Evolutionary conservation across 2,797 vertebrate genomes (phyloP), one percentile per base, ranked within the genome.

Genomic region (Coluber constrictor): DNA sequence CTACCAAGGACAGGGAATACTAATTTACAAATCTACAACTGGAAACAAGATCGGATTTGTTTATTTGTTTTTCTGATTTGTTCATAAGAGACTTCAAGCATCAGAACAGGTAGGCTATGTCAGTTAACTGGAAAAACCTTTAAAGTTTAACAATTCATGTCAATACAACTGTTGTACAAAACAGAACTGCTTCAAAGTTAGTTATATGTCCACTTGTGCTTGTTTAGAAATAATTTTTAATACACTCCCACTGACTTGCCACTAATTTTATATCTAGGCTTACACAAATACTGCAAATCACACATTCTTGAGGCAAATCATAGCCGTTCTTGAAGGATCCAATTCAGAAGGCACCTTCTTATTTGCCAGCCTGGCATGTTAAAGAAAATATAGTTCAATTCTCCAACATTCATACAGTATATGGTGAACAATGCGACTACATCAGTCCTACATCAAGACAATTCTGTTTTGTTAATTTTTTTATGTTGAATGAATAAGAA

Each of bases 361-460:
- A 37, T 32, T 37, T 74, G 15, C 16, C 16, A 66, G n/a, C 5
- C 11, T 66, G 51, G 90, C 47, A 95, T 94, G 74, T 93, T 32
- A 60, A 94, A 95, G 95, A 95, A 91, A 74, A 95, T 90, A 16
- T 93, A 94, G 94, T 63, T 95, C 88, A 95, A 23, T 0, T 93
- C 96, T 95, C 93, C 95, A 83, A 94, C 94, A 47, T 94, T 95
- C 92, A 94, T 60, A 60, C 59, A 60, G 20, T 79, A 37, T 37
- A 37, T 37, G 37, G 37, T 37, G 37, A 37, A 37, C 37, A 37
- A 37, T 37, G 37, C 1, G 37, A 37, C 37, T 37, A 37, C 23
- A 89, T 93, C 89, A 94, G 25, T 70, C 57, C 63, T 57, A 92
- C 5, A 92, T 8, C 66, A 88, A 93, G 60, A 61, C 93, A 96